Conservation (phyloP, 2,797 vertebrate genomes). For the Hemitrygon akajei region DNA sequence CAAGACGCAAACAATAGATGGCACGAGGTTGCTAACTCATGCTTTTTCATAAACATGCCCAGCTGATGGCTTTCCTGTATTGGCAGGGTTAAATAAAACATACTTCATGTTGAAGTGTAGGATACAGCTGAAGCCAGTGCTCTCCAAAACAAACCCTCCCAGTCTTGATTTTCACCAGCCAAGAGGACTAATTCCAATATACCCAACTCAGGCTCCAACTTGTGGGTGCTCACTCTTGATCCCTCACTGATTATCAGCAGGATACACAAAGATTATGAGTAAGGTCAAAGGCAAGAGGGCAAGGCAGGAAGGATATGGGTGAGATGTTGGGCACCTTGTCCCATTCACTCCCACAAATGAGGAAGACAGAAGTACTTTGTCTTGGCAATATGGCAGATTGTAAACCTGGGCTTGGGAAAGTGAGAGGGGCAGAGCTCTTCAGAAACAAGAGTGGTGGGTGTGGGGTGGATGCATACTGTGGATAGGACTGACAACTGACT, state of each 20-base stretch:
- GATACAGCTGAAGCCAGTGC: neutral
- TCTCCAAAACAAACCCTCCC: neutral
- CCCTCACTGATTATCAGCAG: neutral
- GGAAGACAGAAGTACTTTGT: neutral
- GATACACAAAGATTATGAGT: neutral
- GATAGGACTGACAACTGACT: neutral
- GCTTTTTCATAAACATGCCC: constrained; percentile 13
- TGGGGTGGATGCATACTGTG: neutral
- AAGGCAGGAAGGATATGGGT: too few relatives aligned
- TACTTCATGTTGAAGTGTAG: neutral
- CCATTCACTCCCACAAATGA: too few relatives aligned
- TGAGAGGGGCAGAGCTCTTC: neutral
- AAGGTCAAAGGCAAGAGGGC: neutral
- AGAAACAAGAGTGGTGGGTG: neutral
- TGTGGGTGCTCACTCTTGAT: neutral
- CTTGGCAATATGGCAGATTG: neutral
- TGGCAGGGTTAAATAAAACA: neutral
- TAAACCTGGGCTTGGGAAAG: neutral
- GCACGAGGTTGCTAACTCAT: neutral
- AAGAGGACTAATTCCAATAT: neutral
- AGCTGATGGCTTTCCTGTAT: neutral
- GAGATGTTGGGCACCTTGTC: too few relatives aligned
- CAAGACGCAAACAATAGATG: neutral
- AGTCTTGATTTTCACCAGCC: neutral
- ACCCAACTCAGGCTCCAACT: neutral